Evolutionary conservation across 2,888 invertebrate species (phyloP).

Genomic region (Oxystoma pomonae): DNA sequence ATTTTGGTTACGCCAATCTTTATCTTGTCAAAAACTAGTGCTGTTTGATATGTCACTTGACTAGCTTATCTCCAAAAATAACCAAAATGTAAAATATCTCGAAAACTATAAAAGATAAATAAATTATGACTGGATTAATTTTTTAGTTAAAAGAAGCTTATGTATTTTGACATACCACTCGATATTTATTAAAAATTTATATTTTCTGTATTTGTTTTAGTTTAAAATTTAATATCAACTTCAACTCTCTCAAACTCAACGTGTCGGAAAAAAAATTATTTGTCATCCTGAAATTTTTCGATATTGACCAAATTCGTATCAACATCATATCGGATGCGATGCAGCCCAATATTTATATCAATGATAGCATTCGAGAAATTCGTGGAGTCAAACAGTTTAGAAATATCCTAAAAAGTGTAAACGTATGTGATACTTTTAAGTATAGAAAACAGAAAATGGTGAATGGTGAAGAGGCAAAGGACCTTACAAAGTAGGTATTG

Average conservation of each 20-base stretch:
- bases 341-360: conserved; percentile 27
- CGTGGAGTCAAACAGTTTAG: conserved; percentile 24
- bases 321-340: conserved; percentile 29
- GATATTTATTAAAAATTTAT: too few relatives aligned
- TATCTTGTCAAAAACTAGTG: too few relatives aligned
- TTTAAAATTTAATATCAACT: conserved; percentile 69
- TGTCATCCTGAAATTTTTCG: conserved; percentile 59
- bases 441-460: conserved; percentile 29
- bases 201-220: too few relatives aligned
- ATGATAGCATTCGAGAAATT: conserved; percentile 28
- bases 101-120: too few relatives aligned
- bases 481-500: conserved; percentile 30
- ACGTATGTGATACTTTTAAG: conserved; percentile 27
- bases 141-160: too few relatives aligned
- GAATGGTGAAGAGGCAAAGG: conserved; percentile 24
- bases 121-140: too few relatives aligned
- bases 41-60: too few relatives aligned
- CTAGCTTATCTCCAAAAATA: too few relatives aligned
- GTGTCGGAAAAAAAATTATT: conserved; percentile 69
- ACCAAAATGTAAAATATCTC: too few relatives aligned
- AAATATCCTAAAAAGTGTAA: conserved; percentile 28
- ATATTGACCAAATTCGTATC: conserved; percentile 33
- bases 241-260: conserved; percentile 70
- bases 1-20: too few relatives aligned
- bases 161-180: too few relatives aligned